Base-by-base conservation (phyloP, 1,140 invertebrate genomes). In the Cydia pomonella region DNA sequence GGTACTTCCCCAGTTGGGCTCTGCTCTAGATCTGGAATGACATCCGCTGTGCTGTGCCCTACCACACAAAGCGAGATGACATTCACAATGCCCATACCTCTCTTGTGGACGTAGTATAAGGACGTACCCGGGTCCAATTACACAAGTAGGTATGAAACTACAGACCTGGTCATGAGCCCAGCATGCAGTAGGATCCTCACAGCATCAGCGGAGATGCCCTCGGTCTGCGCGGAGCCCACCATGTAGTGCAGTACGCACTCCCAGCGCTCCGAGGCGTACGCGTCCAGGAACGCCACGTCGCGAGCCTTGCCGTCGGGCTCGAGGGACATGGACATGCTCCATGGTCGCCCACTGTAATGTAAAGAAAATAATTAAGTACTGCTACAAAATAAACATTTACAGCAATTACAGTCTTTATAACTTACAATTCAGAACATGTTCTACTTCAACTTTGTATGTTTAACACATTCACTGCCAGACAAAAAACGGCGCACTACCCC, bases 181-280 rank as follows among this genome's bases (percentile, higher is more conserved):
- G 98, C 97, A 93, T 99, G 97, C 23, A 98, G 93, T 73, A 99
- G 93, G 77, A 99, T 98, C 82, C 97, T 94, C 6, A 98, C 97
- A 66, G 98, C 98, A 94, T 99, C 98, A 62, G 96, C 95, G 75
- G 97, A 99, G 75, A 99, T 98, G 41, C 97, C 97, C 92, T 98
- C 97, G 3, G 92, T 93, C 77, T 93, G 92, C 41, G 97, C 95
- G 9, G 97, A 97, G 23, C 98, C 98, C 64, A 99, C 98, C 97
- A 99, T 98, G 87, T 98, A 99, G 93, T 99, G 98, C 2, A 99
- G 94, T 10, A 99, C 97, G 90, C 97, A 98, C 91, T 99, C 97
- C 98, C 98, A 99, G 66, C 98, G 93, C 86, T 99, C 97, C 82
- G 97, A 93, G 0, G 98, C 98, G 93, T 99, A 99, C 12, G 96